Percentiles rank a stretch among this genome's conserved stretches.
phyloP scores from a whole-genome alignment of 2,113 vertebrate species.

The Scatophagus argus region DNA sequence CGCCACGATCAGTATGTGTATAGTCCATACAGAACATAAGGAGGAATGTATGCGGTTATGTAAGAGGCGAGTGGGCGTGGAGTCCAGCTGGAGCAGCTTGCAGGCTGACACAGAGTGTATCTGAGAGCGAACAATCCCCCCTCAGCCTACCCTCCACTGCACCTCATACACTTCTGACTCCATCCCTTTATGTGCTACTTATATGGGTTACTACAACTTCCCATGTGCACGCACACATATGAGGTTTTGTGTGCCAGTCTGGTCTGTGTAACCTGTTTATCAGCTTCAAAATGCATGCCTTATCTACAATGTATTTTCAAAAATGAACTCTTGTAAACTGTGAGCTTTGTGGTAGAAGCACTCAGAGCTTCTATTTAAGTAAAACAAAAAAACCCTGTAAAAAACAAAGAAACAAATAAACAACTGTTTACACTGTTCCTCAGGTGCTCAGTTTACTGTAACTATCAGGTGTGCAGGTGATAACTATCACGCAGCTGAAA shows the following conservation, averaged over 20 bases:
- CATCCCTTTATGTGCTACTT: conserved; percentile 27
- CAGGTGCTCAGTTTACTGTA: conserved; percentile 16
- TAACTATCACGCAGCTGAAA: conserved; percentile 17
- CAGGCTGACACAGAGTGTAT: conserved; percentile 67
- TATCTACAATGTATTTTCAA: background rate
- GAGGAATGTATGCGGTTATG: conserved; percentile 70
- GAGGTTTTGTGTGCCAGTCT: too few relatives aligned
- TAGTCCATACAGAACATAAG: conserved; percentile 25
- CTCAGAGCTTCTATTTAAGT: background rate
- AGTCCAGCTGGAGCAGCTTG: conserved; percentile 71
- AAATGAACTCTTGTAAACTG: background rate
- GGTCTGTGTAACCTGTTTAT: background rate
- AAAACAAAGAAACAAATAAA: too few relatives aligned
- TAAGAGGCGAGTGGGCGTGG: conserved; percentile 73
- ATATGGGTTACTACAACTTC: conserved; percentile 49
- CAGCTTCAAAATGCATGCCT: background rate
- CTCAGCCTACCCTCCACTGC: conserved; percentile 24
- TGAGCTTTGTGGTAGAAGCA: background rate
- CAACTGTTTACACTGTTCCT: too few relatives aligned
- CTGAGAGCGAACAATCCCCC: conserved; percentile 59
- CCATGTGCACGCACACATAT: background rate
- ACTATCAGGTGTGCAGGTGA: conserved; percentile 18
- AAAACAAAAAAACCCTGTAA: background rate
- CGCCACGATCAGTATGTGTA: background rate
- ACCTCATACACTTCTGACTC: conserved; percentile 2